phyloP scores from a whole-genome alignment of 2,113 vertebrate species.

The Pygoscelis adeliae region DNA sequence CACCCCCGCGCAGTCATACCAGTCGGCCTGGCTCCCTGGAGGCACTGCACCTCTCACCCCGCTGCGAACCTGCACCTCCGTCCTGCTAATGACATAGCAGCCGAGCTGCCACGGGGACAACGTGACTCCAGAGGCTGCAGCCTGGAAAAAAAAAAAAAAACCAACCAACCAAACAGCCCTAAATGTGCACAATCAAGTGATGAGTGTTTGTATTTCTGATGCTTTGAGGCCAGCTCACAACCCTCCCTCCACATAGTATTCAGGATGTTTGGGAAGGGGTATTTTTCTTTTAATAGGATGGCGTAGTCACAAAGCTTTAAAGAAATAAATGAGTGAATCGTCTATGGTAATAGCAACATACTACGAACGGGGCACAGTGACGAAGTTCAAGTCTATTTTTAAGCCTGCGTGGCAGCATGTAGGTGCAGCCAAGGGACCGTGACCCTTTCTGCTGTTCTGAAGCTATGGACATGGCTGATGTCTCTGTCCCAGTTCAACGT shows the following conservation, averaged over 20 bases:
- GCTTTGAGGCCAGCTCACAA: conserved; percentile 58
- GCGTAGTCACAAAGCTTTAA: conserved; percentile 60
- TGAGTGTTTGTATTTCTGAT: conserved; percentile 62
- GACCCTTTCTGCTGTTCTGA: background rate
- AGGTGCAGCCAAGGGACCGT: background rate
- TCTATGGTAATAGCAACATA: conserved; percentile 30
- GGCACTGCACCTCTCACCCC: background rate
- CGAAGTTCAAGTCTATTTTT: conserved; percentile 38
- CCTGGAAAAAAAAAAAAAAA: background rate
- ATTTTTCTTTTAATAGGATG: conserved; percentile 59
- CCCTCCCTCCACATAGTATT: conserved; percentile 25
- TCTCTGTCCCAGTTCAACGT: background rate
- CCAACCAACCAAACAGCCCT: background rate
- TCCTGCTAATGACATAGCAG: conserved; percentile 55
- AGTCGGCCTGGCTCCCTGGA: background rate
- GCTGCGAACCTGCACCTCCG: background rate
- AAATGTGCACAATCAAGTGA: conserved; percentile 50
- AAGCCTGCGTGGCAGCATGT: conserved; percentile 23
- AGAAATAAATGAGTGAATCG: conserved; percentile 42
- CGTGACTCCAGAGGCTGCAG: conserved; percentile 31
- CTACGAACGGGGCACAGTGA: background rate
- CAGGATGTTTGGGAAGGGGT: conserved; percentile 63
- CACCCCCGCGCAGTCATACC: background rate
- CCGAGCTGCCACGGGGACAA: background rate
- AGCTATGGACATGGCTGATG: background rate